These are phyloP conservation scores for Euzetes globulus DNA, from an alignment of 2,888 invertebrate species.

Conservation along the genomic window DNA sequence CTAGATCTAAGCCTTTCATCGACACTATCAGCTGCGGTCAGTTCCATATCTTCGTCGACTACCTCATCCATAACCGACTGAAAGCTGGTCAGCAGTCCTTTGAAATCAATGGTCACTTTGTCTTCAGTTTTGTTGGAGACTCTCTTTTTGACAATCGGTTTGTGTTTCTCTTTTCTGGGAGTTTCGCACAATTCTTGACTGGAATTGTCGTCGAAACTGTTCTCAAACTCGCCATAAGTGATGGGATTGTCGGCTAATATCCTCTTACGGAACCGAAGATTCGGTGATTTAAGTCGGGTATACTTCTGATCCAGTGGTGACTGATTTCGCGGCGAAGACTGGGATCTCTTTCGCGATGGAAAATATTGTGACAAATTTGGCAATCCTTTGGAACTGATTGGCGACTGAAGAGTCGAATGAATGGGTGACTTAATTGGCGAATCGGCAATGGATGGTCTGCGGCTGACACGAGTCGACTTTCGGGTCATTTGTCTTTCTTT, in stretches of 20 bases:
- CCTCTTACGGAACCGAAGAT: background rate
- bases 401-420: background rate
- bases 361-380: conserved; percentile 1
- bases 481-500: background rate
- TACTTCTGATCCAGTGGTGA: background rate
- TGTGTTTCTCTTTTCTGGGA: background rate
- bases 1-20: background rate
- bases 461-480: background rate
- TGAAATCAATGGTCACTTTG: background rate
- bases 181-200: background rate
- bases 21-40: background rate
- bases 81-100: background rate
- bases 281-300: background rate
- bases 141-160: background rate
- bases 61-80: background rate
- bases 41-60: background rate
- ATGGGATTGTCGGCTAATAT: background rate
- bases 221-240: background rate
- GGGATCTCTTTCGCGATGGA: background rate
- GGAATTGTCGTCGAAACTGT: background rate
- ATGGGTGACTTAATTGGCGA: background rate
- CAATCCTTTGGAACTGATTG: background rate
- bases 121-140: background rate
- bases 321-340: background rate
- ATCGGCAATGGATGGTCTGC: background rate